Evolutionary conservation across 2,113 vertebrate genomes (phyloP), one percentile per base, ranked within the genome.

Genomic region (Halichoeres trimaculatus): DNA sequence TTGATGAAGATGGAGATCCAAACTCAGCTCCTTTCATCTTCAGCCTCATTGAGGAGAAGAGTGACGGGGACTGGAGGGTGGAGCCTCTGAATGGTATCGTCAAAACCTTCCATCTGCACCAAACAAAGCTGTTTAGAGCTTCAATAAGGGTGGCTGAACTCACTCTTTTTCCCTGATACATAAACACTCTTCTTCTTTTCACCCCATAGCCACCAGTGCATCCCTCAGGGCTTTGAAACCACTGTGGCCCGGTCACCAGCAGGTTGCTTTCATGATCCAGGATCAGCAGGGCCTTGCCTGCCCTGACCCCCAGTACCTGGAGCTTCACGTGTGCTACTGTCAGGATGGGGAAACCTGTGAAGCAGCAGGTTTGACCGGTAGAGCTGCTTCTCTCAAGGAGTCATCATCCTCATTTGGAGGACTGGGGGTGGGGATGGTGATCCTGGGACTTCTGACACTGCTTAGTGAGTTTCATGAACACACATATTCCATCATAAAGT

Each of bases 21-120:
- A 90, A 92, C 1, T 91, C 87, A 41, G 4, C 81, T 7, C 96
- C 96, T 1, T 94, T 95, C 22, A 88, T 77, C 11, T 95, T 94
- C 86, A 91, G 40, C 13, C 77, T 95, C 68, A 74, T 91, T 24
- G 79, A 90, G 55, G 66, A 90, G 23, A 85, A 85, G 19, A 91
- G 72, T 19, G 54, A 9, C 8, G 43, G 56, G 9, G 22, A 84
- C 0, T 96, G 95, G 95, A 85, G 74, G 36, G 60, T 95, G 65
- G 78, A 82, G 83, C 22, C 64, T 22, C 20, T 90, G 63, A 95
- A 94, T 67, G 93, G 96, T 96, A 89, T 91, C 84, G 48, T n/a
- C 11, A n/a, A n/a, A n/a, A n/a, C n/a, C 14, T 51, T 48, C 14
- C n/a, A n/a, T n/a, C n/a, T n/a, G n/a, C n/a, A n/a, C n/a, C n/a